phyloP scores from a whole-genome alignment of 2,797 vertebrate genomes.

The Adelosebastes latens region DNA sequence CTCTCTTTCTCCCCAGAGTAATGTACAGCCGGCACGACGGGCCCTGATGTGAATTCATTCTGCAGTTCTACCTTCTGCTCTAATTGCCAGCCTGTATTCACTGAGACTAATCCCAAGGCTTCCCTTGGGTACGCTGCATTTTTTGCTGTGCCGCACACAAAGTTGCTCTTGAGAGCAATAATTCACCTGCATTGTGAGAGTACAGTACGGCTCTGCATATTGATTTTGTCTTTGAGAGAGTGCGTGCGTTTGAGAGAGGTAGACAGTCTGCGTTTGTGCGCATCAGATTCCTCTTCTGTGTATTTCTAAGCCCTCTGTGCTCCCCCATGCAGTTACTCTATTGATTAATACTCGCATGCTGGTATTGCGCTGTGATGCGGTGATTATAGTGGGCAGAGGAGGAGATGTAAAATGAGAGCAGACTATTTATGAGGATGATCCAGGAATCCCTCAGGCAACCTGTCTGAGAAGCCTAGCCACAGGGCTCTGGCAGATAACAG shows the following conservation, averaged over 20 bases:
- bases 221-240: conserved; percentile 32
- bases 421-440: conserved; percentile 55
- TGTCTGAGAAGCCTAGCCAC: conserved; percentile 32
- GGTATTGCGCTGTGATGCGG: conserved; percentile 3
- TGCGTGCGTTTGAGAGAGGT: background rate
- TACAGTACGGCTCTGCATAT: conserved; percentile 36
- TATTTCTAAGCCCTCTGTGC: conserved; percentile 12
- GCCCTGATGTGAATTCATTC: conserved; percentile 51
- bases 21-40: conserved; percentile 4
- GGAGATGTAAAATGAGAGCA: conserved; percentile 38
- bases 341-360: conserved; percentile 34
- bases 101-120: conserved; percentile 47
- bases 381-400: conserved; percentile 33
- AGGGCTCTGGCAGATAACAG: conserved; percentile 27
- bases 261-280: background rate
- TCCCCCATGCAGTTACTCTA: conserved; percentile 11
- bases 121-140: conserved; percentile 46
- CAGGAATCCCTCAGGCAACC: conserved; percentile 43
- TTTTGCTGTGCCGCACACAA: conserved; percentile 39
- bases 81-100: conserved; percentile 60
- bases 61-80: conserved; percentile 45
- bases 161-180: conserved; percentile 42
- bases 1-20: conserved; percentile 23
- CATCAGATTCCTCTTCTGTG: background rate
- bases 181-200: conserved; percentile 41